Evolutionary conservation across 2,888 invertebrate species (phyloP).

Genomic region (Leucoma salicis): DNA sequence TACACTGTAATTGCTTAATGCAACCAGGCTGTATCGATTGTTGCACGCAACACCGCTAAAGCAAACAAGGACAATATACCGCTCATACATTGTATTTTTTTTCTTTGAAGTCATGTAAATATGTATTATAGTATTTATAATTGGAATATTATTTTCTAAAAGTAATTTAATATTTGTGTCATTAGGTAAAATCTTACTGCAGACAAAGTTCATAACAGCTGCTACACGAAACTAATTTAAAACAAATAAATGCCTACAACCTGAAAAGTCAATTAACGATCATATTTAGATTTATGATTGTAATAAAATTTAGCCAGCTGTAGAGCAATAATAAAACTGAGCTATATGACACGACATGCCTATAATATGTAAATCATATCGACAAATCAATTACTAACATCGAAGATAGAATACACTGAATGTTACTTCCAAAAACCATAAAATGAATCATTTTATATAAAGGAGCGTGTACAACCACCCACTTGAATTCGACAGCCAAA

Average conservation of each 20-base stretch:
- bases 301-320: slow-evolving; percentile 29
- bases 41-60: slow-evolving; percentile 34
- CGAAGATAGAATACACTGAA: slow-evolving; percentile 37
- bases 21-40: slow-evolving; percentile 54
- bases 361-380: slow-evolving; percentile 41
- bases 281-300: slow-evolving; percentile 32
- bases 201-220: too few species aligned
- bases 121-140: too few species aligned
- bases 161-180: too few species aligned
- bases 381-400: slow-evolving; percentile 45
- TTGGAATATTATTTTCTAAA: too few species aligned
- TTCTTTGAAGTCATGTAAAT: too few species aligned
- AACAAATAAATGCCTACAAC: slow-evolving; percentile 18
- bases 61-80: slow-evolving; percentile 28
- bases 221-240: slow-evolving; percentile 10
- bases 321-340: slow-evolving; percentile 33
- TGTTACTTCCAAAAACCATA: slow-evolving; percentile 45
- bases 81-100: too few species aligned
- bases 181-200: too few species aligned
- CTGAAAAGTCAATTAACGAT: slow-evolving; percentile 36
- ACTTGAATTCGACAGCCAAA: slow-evolving; percentile 35
- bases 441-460: slow-evolving; percentile 48
- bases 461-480: slow-evolving; percentile 42
- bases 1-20: slow-evolving; percentile 77
- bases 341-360: slow-evolving; percentile 30